phyloP scores from a whole-genome alignment of 30 jellyfish, hydroid and myxozoan species.

The Hydractinia symbiolongicarpus region DNA sequence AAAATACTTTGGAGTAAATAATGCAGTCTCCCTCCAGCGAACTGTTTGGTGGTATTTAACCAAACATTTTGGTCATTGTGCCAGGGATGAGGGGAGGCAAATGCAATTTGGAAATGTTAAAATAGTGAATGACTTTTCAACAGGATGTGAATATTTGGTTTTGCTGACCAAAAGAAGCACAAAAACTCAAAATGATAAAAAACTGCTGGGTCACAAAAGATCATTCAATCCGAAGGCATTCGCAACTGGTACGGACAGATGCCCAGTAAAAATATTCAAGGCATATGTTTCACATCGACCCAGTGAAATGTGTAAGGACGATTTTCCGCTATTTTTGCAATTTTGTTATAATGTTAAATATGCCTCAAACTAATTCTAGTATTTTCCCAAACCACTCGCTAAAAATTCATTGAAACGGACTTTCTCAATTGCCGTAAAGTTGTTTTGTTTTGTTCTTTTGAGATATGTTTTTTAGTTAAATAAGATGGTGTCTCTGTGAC shows the following conservation, averaged over 20 bases:
- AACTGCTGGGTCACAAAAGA: constrained; percentile 10
- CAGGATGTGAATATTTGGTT: constrained; percentile 1
- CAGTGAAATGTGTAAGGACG: neutral
- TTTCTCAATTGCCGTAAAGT: too few species aligned
- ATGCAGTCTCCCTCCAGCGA: too few species aligned
- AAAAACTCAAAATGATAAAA: neutral
- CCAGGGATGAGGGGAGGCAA: too few species aligned
- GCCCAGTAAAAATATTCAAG: constrained; percentile 4
- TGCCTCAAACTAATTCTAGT: neutral
- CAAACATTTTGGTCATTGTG: too few species aligned
- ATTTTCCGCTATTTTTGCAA: neutral
- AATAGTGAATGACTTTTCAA: too few species aligned
- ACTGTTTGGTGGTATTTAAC: too few species aligned
- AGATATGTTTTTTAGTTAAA: too few species aligned
- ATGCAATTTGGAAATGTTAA: too few species aligned
- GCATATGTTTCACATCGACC: neutral
- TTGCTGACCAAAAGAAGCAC: neutral
- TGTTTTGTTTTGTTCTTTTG: too few species aligned
- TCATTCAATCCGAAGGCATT: constrained; percentile 4
- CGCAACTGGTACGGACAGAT: constrained; percentile 5
- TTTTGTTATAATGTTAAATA: neutral
- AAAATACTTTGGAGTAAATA: too few species aligned
- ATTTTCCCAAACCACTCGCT: neutral
- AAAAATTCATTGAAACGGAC: too few species aligned
- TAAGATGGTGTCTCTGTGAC: too few species aligned